Conservation (phyloP, 2,888 invertebrate genomes). For the Xylota segnis region DNA sequence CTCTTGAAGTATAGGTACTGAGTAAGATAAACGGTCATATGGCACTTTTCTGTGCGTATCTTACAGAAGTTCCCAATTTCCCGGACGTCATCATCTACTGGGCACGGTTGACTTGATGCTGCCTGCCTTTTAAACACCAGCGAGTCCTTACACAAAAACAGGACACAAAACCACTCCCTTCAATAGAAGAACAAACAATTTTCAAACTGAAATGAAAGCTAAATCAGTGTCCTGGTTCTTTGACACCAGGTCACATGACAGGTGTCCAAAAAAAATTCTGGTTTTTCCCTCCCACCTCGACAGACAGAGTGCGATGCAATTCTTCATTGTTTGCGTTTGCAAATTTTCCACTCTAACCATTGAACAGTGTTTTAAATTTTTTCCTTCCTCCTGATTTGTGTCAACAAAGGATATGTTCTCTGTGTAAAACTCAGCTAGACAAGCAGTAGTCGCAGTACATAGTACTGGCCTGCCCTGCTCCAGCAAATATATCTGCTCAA, state of each 20-base stretch:
- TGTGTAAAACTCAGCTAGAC: neutral
- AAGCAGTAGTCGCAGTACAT: slow-evolving; percentile 11
- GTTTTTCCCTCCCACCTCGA: neutral
- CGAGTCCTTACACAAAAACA: no score
- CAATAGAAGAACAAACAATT: slow-evolving; percentile 1
- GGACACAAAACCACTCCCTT: no score
- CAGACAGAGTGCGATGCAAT: slow-evolving; percentile 15
- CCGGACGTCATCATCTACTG: no score
- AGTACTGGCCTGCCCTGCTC: neutral
- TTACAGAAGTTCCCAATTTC: no score
- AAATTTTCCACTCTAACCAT: slow-evolving; percentile 53
- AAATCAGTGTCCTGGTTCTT: slow-evolving; percentile 43
- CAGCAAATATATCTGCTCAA: slow-evolving; percentile 41
- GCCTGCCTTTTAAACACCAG: no score
- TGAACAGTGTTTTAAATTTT: slow-evolving; percentile 29
- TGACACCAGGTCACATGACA: slow-evolving; percentile 38
- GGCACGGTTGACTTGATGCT: no score
- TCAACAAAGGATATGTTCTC: slow-evolving; percentile 31
- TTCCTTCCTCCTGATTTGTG: slow-evolving; percentile 7
- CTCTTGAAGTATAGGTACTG: no score
- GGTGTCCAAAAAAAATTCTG: slow-evolving; percentile 12
- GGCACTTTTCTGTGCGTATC: no score
- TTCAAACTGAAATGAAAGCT: slow-evolving; percentile 54
- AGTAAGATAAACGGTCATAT: no score
- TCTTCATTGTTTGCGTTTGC: slow-evolving; percentile 56